Base-by-base conservation (phyloP, 2,113 vertebrate genomes). In the Proteles cristata region DNA sequence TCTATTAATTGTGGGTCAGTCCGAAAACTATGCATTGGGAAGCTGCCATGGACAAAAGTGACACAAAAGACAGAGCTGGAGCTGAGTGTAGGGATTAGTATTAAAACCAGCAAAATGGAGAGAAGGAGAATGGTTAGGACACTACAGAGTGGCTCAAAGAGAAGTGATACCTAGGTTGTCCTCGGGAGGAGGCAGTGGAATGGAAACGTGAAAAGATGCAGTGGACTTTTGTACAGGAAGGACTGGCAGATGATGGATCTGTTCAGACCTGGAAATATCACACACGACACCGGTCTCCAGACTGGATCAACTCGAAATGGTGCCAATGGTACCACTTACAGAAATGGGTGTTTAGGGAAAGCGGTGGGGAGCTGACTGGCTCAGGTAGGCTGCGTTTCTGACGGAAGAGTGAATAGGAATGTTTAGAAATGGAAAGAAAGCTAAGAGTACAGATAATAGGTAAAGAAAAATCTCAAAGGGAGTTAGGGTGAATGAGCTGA, bases 331-430 rank as follows among this genome's bases (percentile, higher is more conserved):
- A 21, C 45, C 35, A 4, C 2, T 65, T 50, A 21, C 25, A 80
- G 53, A 69, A 43, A 28, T 9, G 2, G 0, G 17, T 0, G 0
- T 31, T 33, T 1, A 11, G n/a, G 55, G 26, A n/a, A 61, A 31
- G 45, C 25, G 2, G 53, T 7, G 12, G 66, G 31, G 1, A 26
- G 5, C 19, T 0, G 68, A 28, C 76, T 4, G 50, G n/a, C 68
- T 19, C 63, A 50, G 68, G 33, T 12, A 45, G 43, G 28, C n/a
- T 81, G 48, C 28, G 16, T 61, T 76, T 86, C 79, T 71, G 39
- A 68, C 48, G 53, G 21, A n/a, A 21, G 2, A 66, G 77, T 2
- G 2, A 53, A 76, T n/a, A 50, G 16, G 31, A 43, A 35, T 4
- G 63, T 33, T 4, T 28, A 48, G 39, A 16, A 0, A 1, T 0